Conservation (phyloP, 2,888 invertebrate genomes). For the Candidula unifasciata region DNA sequence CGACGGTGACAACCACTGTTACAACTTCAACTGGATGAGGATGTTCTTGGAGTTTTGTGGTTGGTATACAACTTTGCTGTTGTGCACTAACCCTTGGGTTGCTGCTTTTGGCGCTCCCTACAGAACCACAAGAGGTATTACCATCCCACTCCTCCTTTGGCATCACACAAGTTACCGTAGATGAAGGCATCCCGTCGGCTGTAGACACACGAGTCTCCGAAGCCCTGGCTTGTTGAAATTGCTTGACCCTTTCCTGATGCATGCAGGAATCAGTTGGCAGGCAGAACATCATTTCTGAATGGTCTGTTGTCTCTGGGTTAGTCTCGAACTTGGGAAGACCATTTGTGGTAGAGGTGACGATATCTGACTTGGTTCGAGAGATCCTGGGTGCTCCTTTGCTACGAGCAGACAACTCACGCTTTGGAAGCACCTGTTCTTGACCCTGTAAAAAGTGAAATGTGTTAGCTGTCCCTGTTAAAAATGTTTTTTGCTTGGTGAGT, state of each 20-base stretch:
- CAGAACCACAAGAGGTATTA: neutral
- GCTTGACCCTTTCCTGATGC: neutral
- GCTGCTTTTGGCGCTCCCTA: neutral
- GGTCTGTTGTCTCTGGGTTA: neutral
- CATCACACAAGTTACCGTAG: neutral
- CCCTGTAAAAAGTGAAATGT: neutral
- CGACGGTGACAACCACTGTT: constrained; percentile 10
- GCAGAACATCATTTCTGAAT: neutral
- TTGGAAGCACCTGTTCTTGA: neutral
- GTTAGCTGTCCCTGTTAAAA: too few species aligned
- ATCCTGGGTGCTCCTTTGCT: constrained; percentile 29
- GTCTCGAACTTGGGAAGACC: neutral
- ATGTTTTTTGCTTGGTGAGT: too few species aligned
- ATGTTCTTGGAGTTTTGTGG: neutral
- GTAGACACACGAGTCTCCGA: neutral
- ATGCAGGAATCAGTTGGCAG: neutral
- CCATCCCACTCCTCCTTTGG: neutral
- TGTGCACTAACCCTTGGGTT: neutral
- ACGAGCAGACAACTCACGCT: neutral
- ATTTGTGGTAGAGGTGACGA: constrained; percentile 42
- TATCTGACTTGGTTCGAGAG: constrained; percentile 29
- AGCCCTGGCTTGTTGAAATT: neutral
- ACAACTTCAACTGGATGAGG: neutral
- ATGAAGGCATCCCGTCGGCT: neutral
- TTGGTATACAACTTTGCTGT: neutral